Evolutionary conservation across 2,888 invertebrate species (phyloP), one percentile per base, ranked within the genome.

Genomic region (Oscheius sp.): DNA sequence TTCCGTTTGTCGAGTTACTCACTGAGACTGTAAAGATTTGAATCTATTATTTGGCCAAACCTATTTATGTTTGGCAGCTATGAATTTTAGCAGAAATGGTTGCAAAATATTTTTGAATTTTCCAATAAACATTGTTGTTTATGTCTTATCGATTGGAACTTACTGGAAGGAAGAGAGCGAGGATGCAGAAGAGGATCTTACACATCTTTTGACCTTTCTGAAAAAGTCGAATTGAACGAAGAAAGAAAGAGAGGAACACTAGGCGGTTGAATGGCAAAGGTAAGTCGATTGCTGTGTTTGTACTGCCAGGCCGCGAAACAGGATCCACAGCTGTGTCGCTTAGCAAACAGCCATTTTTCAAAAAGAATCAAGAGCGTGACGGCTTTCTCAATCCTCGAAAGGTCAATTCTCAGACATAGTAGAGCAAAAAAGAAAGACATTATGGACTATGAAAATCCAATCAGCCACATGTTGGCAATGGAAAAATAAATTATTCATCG

Each of bases 221-320:
- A 33, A 55, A 55, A 33, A 6, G 33, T 29, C n/a, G 10, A 25
- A 25, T 55, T 34, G 12, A 29, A 2, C 6, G 23, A n/a, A 53
- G 29, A 29, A 17, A 55, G 31, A 31, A n/a, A 17, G 50, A 15
- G 23, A 50, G 50, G 50, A 50, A 23, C 23, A 50, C 37, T 15
- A 37, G 23, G 20, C n/a, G 34, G 34, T 17, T 55, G 55, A 55
- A 55, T 55, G 31, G 34, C 55, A 31, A 55, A 55, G 55, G 55
- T 55, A 34, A 61, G 61, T 61, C 61, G 61, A 61, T 61, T 42
- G 61, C 45, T 27, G 31, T 61, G 61, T 61, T 61, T 61, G 61
- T 27, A 45, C 45, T 42, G 45, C 31, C 58, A 42, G 23, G 34
- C 37, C 23, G 57, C 33, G 61, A 61, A 61, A 61, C 61, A 61